A percentile compares a stretch with the other conserved stretches of the same genome.
These are phyloP conservation scores for Tenthredo distinguenda DNA, from an alignment of 2,888 invertebrate species.

Conservation along the genomic window DNA sequence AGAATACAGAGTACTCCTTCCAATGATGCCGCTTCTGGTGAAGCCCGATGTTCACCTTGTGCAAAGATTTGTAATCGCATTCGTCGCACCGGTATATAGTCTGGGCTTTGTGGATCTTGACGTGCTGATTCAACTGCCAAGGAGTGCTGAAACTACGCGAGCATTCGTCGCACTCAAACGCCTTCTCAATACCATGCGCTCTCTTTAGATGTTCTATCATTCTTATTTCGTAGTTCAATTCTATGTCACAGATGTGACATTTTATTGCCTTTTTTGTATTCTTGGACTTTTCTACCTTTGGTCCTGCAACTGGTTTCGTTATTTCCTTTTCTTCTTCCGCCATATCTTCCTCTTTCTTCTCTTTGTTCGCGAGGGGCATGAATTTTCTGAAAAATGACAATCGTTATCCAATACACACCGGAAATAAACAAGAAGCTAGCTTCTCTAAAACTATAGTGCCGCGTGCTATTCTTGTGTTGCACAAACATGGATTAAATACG, in stretches of 20 bases:
- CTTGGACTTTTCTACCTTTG: neutral
- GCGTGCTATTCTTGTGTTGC: neutral
- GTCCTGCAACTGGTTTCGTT: no score
- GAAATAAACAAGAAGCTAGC: neutral
- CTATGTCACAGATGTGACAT: conserved; percentile 69
- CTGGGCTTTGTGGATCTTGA: conserved; percentile 68
- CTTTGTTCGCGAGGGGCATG: neutral
- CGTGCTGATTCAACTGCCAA: conserved; percentile 70
- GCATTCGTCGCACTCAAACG: conserved; percentile 70
- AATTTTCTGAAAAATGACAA: conserved; percentile 24
- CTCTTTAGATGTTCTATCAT: conserved; percentile 69
- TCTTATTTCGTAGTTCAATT: conserved; percentile 69
- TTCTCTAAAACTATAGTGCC: neutral
- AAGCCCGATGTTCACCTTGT: conserved; percentile 65
- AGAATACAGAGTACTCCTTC: conserved; percentile 60
- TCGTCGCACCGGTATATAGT: conserved; percentile 65
- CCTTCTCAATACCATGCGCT: conserved; percentile 69
- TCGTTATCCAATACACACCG: neutral
- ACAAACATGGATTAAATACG: neutral
- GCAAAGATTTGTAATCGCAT: conserved; percentile 69
- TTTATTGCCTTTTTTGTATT: conserved; percentile 17
- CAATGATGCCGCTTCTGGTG: conserved; percentile 65
- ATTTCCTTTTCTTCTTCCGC: neutral
- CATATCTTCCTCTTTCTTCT: neutral
- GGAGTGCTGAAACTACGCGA: conserved; percentile 69